Evolutionary conservation across 2,797 vertebrate species (phyloP).

Genomic region (Kryptopterus vitreolus): DNA sequence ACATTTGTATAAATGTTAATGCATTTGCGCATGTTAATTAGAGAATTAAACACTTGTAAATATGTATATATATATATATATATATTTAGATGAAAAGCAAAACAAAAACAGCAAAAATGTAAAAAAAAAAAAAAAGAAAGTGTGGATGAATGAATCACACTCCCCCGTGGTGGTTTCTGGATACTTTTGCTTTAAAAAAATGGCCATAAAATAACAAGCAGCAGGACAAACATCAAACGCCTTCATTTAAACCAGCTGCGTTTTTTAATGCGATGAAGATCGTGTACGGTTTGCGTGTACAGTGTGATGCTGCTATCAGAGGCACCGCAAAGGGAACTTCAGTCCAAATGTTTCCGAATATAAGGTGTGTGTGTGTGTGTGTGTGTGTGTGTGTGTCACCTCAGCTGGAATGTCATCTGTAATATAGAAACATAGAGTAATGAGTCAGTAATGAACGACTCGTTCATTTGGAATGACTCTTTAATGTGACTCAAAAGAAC

Average conservation of each 20-base stretch:
- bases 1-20: too few relatives aligned
- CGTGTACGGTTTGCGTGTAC: background rate
- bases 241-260: constrained; percentile 16
- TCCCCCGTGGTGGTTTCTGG: background rate
- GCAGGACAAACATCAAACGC: constrained; percentile 7
- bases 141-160: background rate
- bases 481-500: too few relatives aligned
- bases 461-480: too few relatives aligned
- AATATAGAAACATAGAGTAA: background rate
- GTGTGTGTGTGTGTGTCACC: background rate
- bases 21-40: too few relatives aligned
- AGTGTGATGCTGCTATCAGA: background rate
- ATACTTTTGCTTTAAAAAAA: constrained; percentile 2
- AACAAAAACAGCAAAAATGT: background rate
- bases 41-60: too few relatives aligned
- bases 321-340: background rate
- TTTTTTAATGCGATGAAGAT: constrained; percentile 15
- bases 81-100: background rate
- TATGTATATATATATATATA: background rate
- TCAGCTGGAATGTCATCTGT: background rate
- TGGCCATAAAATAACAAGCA: background rate
- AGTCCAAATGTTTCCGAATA: too few relatives aligned
- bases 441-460: too few relatives aligned
- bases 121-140: background rate
- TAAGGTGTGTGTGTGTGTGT: background rate